Percentiles rank a stretch among this genome's conserved stretches.
Evolutionary conservation across 2,797 vertebrate species (phyloP).

Genomic region (Coregonus ussuriensis): DNA sequence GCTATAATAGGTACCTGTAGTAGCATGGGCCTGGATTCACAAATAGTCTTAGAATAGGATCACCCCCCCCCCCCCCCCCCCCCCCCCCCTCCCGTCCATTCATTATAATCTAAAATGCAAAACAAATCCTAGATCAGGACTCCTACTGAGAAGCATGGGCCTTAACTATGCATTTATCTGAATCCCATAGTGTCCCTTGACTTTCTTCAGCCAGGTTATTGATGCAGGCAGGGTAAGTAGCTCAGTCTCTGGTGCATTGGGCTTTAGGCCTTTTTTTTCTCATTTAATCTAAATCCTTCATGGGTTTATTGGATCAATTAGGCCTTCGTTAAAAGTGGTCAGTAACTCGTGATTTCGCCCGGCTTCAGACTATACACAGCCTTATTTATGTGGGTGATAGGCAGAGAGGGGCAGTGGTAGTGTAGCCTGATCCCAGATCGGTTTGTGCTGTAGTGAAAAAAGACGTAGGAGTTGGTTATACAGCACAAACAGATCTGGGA

Average conservation of each 20-base stretch:
- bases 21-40: constrained; percentile 3
- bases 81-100: background rate
- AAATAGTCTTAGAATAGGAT: background rate
- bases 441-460: background rate
- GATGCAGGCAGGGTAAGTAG: constrained; percentile 55
- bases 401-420: background rate
- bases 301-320: constrained; percentile 72
- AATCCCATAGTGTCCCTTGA: constrained; percentile 52
- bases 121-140: background rate
- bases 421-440: background rate
- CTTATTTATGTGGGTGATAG: constrained; percentile 47
- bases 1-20: constrained; percentile 24
- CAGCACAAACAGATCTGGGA: background rate
- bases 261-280: constrained; percentile 62
- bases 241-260: constrained; percentile 39
- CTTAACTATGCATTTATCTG: constrained; percentile 57
- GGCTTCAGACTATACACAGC: constrained; percentile 52
- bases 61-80: background rate
- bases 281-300: constrained; percentile 60
- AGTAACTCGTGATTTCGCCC: constrained; percentile 66
- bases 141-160: background rate
- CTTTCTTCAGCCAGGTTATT: constrained; percentile 49
- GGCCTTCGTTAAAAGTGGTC: constrained; percentile 58
- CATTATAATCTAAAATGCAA: background rate
- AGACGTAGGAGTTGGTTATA: background rate